Evolutionary conservation across 2,797 vertebrate species (phyloP).

Genomic region (Sebastes iracundus): DNA sequence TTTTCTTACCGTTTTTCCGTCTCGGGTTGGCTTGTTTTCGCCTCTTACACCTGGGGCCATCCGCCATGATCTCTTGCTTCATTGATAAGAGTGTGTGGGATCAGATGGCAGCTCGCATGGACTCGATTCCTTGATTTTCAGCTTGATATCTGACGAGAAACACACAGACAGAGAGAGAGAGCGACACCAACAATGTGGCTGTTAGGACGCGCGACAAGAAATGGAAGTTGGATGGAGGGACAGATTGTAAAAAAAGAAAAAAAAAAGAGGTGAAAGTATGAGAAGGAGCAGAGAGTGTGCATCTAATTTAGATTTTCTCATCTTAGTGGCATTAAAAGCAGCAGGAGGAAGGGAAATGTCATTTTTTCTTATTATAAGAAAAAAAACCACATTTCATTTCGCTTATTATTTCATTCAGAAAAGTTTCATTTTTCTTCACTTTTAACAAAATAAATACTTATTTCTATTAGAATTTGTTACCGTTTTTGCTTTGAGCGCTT

Average conservation of each 20-base stretch:
- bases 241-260: slow-evolving; percentile 11
- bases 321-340: slow-evolving; percentile 40
- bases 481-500: slow-evolving; percentile 12
- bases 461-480: neutral
- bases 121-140: slow-evolving; percentile 91
- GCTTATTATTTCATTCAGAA: slow-evolving; percentile 27
- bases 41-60: slow-evolving; percentile 99
- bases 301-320: slow-evolving; percentile 52
- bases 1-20: slow-evolving; percentile 97
- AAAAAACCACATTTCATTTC: slow-evolving; percentile 16
- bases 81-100: slow-evolving; percentile 93
- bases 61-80: slow-evolving; percentile 99
- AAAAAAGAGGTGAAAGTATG: slow-evolving; percentile 12
- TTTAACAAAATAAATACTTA: neutral
- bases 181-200: slow-evolving; percentile 72
- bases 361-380: slow-evolving; percentile 12
- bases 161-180: slow-evolving; percentile 82
- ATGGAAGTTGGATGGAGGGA: slow-evolving; percentile 44
- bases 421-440: slow-evolving; percentile 48
- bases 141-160: slow-evolving; percentile 88
- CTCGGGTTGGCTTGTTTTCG: slow-evolving; percentile 99
- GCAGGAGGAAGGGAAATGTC: slow-evolving; percentile 15
- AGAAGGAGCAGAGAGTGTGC: slow-evolving; percentile 34
- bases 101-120: slow-evolving; percentile 99
- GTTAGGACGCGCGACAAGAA: slow-evolving; percentile 58